phyloP scores from a whole-genome alignment of 2,888 invertebrate species.

The Acleris laterana region DNA sequence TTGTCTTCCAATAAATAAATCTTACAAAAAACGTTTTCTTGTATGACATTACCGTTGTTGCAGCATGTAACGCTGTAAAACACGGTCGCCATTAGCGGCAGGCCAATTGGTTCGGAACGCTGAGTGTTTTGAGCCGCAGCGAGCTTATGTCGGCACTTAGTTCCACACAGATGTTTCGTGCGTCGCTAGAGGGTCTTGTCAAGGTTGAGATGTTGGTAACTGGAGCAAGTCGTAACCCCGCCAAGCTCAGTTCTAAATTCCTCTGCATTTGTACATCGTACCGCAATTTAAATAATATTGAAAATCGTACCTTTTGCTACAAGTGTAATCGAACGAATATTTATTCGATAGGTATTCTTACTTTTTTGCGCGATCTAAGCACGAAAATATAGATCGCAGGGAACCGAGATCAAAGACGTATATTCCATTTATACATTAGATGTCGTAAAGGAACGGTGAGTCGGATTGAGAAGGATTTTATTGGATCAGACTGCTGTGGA shows the following conservation, averaged over 20 bases:
- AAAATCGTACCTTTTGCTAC: slow-evolving; percentile 17
- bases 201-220: slow-evolving; percentile 53
- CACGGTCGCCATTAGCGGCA: slow-evolving; percentile 43
- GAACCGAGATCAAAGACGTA: slow-evolving; percentile 38
- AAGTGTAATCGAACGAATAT: slow-evolving; percentile 18
- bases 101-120: slow-evolving; percentile 41
- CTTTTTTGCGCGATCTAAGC: slow-evolving; percentile 23
- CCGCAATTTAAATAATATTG: slow-evolving; percentile 1
- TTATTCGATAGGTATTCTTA: slow-evolving; percentile 25
- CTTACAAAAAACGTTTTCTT: neutral
- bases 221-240: slow-evolving; percentile 53
- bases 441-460: slow-evolving; percentile 39
- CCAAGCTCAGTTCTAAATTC: slow-evolving; percentile 46
- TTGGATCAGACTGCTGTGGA: slow-evolving; percentile 38
- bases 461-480: slow-evolving; percentile 39
- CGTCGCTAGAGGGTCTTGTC: slow-evolving; percentile 47
- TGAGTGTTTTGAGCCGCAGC: slow-evolving; percentile 50
- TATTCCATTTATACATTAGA: slow-evolving; percentile 36
- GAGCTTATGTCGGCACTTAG: slow-evolving; percentile 53
- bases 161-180: slow-evolving; percentile 49
- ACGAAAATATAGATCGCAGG: slow-evolving; percentile 26
- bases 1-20: neutral
- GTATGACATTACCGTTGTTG: neutral
- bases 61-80: slow-evolving; percentile 1
- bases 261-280: neutral